These are phyloP conservation scores for Leptinotarsa juncta DNA, from an alignment of 2,888 invertebrate genomes.

Conservation along the genomic window DNA sequence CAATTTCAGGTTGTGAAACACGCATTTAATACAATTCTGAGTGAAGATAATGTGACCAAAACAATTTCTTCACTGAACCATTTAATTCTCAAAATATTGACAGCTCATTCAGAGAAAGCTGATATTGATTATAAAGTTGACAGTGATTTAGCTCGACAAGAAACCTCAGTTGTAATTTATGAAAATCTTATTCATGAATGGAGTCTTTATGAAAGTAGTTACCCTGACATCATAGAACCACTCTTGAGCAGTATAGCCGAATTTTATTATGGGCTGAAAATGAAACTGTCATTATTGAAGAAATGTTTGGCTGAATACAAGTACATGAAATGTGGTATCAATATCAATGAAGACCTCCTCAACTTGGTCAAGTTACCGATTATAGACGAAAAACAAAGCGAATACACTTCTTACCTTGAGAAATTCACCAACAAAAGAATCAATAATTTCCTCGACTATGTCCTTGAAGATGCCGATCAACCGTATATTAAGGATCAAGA, in stretches of 20 bases:
- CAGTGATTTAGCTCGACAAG: constrained; percentile 40
- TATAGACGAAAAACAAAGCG: constrained; percentile 58
- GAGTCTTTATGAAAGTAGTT: constrained; percentile 73
- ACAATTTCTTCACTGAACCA: constrained; percentile 40
- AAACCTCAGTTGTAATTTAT: constrained; percentile 49
- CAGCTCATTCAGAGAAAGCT: constrained; percentile 13
- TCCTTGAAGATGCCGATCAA: constrained; percentile 48
- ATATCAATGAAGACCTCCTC: constrained; percentile 55
- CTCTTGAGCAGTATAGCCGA: constrained; percentile 76
- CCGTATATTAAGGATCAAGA: constrained; percentile 57
- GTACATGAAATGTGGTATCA: constrained; percentile 29
- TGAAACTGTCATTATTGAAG: constrained; percentile 69
- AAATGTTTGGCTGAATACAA: constrained; percentile 65
- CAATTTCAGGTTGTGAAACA: constrained; percentile 53
- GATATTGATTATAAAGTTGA: constrained; percentile 32
- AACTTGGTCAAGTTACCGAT: constrained; percentile 70
- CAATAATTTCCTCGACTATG: constrained; percentile 52
- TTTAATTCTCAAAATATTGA: constrained; percentile 28
- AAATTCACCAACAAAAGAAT: constrained; percentile 62
- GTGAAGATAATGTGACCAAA: constrained; percentile 44
- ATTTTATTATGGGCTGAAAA: constrained; percentile 73
- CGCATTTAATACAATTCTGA: constrained; percentile 53
- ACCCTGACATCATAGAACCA: constrained; percentile 83
- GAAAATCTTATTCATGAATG: constrained; percentile 65
- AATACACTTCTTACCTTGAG: constrained; percentile 65